phyloP scores from a whole-genome alignment of 2,797 vertebrate genomes.

The Acrossocheilus wenchowensis region DNA sequence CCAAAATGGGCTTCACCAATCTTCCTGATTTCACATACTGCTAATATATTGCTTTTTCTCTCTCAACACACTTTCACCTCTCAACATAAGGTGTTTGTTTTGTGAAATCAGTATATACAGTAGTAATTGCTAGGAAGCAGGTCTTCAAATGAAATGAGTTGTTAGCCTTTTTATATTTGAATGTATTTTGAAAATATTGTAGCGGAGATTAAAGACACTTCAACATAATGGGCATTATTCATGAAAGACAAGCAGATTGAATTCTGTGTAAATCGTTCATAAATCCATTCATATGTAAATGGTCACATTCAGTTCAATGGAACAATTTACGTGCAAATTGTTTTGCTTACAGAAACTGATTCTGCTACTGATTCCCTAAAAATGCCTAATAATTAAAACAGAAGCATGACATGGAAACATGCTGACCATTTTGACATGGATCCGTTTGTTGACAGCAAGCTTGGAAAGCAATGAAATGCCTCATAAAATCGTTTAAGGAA shows the following conservation, averaged over 20 bases:
- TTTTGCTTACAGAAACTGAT: neutral
- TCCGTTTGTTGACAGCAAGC: neutral
- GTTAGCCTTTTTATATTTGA: neutral
- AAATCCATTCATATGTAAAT: constrained; percentile 8
- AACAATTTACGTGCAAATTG: neutral
- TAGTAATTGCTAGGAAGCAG: neutral
- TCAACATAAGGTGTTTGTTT: neutral
- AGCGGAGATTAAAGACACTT: neutral
- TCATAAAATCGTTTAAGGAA: neutral
- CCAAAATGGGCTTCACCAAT: constrained; percentile 61
- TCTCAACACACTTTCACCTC: constrained; percentile 19
- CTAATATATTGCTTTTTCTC: constrained; percentile 38
- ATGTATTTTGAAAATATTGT: neutral
- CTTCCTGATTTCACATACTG: constrained; percentile 60
- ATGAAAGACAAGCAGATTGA: neutral
- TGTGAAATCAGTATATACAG: neutral
- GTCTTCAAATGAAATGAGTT: neutral
- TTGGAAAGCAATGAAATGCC: neutral
- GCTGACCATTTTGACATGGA: neutral
- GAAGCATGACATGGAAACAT: neutral
- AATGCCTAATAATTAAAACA: neutral
- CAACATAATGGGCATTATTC: neutral
- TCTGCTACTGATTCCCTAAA: neutral
- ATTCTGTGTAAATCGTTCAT: constrained; percentile 4
- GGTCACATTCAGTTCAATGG: neutral